phyloP scores from a whole-genome alignment of 2,888 invertebrate species.

The Magallana nippona region DNA sequence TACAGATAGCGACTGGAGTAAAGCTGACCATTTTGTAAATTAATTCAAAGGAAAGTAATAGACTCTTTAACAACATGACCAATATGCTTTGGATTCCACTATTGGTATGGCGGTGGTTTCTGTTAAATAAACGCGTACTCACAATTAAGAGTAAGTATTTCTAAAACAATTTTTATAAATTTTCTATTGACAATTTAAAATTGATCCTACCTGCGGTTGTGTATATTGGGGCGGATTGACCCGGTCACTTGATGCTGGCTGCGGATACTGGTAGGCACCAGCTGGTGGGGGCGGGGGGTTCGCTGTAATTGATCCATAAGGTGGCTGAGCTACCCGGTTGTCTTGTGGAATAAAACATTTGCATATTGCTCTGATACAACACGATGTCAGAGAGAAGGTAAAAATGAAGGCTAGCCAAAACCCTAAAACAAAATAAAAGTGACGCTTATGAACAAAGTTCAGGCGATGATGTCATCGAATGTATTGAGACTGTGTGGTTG shows the following conservation, averaged over 20 bases:
- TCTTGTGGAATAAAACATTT: conserved; percentile 51
- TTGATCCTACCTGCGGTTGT: neutral
- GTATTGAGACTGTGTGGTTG: too few species aligned
- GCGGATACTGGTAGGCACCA: conserved; percentile 42
- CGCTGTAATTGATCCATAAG: conserved; percentile 56
- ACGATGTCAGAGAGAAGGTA: conserved; percentile 55
- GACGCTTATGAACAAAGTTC: too few species aligned
- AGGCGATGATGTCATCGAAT: too few species aligned
- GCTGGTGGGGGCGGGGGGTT: neutral
- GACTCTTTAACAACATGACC: too few species aligned
- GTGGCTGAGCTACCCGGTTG: conserved; percentile 53
- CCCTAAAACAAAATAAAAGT: conserved; percentile 60
- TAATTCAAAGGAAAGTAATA: too few species aligned
- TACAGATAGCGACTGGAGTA: too few species aligned
- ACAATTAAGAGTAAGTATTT: too few species aligned
- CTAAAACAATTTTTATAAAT: too few species aligned
- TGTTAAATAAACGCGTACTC: neutral
- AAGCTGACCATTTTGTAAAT: too few species aligned
- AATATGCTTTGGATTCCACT: too few species aligned
- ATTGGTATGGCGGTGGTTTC: conserved; percentile 35
- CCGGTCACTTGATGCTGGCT: conserved; percentile 25
- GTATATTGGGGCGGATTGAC: conserved; percentile 35
- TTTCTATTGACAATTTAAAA: too few species aligned
- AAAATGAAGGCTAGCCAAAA: conserved; percentile 67
- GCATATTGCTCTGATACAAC: conserved; percentile 60